Percentiles rank a stretch among this genome's conserved stretches.
Evolutionary conservation across 1,140 invertebrate species (phyloP).

Genomic region (Psix sp.): DNA sequence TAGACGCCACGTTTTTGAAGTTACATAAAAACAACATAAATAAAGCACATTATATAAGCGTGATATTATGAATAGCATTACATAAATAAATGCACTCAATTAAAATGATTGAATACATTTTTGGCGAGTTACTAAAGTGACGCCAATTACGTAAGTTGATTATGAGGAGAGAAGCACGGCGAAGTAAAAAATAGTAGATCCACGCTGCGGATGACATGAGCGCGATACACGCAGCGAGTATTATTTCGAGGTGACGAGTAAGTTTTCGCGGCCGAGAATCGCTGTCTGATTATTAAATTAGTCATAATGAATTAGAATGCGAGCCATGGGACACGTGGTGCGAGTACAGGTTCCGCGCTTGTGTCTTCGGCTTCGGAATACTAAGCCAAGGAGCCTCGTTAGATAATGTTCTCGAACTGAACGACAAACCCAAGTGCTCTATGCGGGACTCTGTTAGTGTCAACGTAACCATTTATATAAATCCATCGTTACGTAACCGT

Average conservation of each 20-base stretch:
- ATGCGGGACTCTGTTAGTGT: constrained; percentile 69
- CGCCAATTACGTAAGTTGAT: constrained; percentile 25
- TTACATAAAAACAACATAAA: constrained; percentile 52
- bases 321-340: constrained; percentile 29
- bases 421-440: constrained; percentile 58
- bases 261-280: background rate
- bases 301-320: constrained; percentile 31
- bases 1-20: constrained; percentile 7
- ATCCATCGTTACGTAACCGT: constrained; percentile 74
- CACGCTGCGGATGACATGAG: no score
- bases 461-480: constrained; percentile 79
- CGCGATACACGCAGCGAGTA: background rate
- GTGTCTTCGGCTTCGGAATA: constrained; percentile 46
- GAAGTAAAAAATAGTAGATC: constrained; percentile 4
- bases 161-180: constrained; percentile 2
- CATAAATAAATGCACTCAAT: constrained; percentile 44
- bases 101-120: constrained; percentile 48
- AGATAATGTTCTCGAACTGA: constrained; percentile 69
- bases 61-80: constrained; percentile 44
- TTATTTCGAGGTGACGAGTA: constrained; percentile 3
- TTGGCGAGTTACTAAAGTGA: constrained; percentile 27
- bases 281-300: constrained; percentile 19
- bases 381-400: constrained; percentile 65
- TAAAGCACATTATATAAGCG: constrained; percentile 35
- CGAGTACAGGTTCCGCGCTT: constrained; percentile 22